A percentile compares a stretch with the other conserved stretches of the same genome.
Evolutionary conservation across 2,113 vertebrate species (phyloP).

Genomic region (Antechinus stuartii): DNA sequence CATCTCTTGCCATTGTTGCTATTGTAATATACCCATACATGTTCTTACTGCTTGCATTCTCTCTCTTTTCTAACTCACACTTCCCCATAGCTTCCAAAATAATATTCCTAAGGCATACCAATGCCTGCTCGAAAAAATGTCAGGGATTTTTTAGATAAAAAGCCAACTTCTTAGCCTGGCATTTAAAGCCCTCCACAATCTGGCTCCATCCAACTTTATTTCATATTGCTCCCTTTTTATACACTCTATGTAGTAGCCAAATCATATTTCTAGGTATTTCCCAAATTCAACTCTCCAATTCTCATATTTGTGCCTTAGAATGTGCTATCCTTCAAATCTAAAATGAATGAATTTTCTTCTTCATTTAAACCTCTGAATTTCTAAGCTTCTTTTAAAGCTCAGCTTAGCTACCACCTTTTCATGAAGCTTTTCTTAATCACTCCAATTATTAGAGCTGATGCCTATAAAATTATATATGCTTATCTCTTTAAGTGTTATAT

Average conservation of each 20-base stretch:
- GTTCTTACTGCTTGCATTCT: background rate
- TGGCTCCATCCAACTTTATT: accelerated
- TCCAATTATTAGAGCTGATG: too few relatives aligned
- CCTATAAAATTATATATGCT: too few relatives aligned
- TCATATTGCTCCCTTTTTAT: background rate
- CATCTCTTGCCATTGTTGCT: background rate
- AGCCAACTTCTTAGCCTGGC: background rate
- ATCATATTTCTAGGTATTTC: background rate
- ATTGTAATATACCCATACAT: background rate
- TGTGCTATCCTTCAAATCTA: background rate
- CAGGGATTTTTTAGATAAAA: background rate
- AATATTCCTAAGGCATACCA: background rate
- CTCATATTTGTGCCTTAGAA: background rate
- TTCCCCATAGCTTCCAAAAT: background rate
- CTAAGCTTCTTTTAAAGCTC: background rate
- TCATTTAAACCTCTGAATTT: background rate
- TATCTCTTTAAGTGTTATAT: too few relatives aligned
- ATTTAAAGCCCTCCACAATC: background rate
- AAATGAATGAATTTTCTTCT: background rate
- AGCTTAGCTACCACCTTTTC: too few relatives aligned
- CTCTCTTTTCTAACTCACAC: background rate
- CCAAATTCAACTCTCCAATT: background rate
- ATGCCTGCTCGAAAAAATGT: background rate
- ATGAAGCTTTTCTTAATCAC: too few relatives aligned
- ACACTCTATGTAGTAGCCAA: too few relatives aligned